Evolutionary conservation across 2,888 invertebrate genomes (phyloP).

Genomic region (Diplolepis rosae): DNA sequence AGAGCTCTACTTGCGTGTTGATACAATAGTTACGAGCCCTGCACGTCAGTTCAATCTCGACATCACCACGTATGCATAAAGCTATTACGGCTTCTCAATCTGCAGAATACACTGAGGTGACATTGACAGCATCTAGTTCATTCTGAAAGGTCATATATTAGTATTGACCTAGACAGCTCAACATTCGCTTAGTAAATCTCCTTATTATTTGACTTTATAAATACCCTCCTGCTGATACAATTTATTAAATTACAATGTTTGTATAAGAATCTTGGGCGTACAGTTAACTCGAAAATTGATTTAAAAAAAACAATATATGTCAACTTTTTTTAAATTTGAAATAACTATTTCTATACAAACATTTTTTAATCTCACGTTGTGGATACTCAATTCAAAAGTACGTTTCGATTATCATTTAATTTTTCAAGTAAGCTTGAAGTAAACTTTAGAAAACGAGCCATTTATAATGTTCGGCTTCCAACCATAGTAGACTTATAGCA

Average conservation of each 20-base stretch:
- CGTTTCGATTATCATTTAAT: no score
- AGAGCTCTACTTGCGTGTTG: conserved; percentile 46
- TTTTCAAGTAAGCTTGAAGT: no score
- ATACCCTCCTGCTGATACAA: background rate
- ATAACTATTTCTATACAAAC: no score
- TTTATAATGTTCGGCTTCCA: no score
- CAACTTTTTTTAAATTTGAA: no score
- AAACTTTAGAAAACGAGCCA: no score
- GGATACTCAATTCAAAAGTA: no score
- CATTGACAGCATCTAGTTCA: conserved; percentile 35
- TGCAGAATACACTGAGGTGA: conserved; percentile 39
- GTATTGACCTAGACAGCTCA: background rate
- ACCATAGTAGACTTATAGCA: no score
- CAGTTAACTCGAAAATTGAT: no score
- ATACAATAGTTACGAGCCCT: conserved; percentile 42
- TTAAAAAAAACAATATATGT: no score
- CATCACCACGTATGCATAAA: conserved; percentile 41
- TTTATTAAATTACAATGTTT: background rate
- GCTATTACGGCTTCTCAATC: conserved; percentile 31
- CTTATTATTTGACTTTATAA: background rate
- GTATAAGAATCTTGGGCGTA: no score
- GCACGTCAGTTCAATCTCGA: conserved; percentile 42
- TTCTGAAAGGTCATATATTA: conserved; percentile 9
- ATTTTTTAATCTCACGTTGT: no score
- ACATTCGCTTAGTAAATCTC: background rate